Base-by-base conservation (phyloP, 2,888 invertebrate genomes). In the Leucoma salicis region DNA sequence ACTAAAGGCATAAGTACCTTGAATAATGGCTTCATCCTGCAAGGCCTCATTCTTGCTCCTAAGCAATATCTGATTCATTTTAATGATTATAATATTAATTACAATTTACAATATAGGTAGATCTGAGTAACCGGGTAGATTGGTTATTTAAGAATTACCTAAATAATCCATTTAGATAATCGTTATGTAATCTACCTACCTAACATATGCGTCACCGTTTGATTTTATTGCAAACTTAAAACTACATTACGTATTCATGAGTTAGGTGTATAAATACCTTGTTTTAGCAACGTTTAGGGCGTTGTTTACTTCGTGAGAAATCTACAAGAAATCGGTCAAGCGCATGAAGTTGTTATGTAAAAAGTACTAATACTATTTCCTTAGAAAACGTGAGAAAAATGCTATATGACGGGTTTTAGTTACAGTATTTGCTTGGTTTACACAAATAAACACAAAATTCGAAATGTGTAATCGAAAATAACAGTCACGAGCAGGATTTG, bases 161-260 rank as follows among this genome's bases (percentile, higher is more conserved):
- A 8, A 21, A 3, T 21, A 8, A 8, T 21, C 3, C 8, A 21
- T 24, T 18, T 16, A n/a, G 11, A 24, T n/a, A 38, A 21, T 14
- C 16, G 37, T 50, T 55, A 35, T 47, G 31, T 31, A 59, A 56
- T 32, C 24, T 13, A 13, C 6, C 21, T 8, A 21, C 3, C 5
- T 21, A 21, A 27, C 24, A 1, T 24, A 43, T 42, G 40, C 28
- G 60, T 59, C 60, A 59, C 4, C 44, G 39, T 32, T 43, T 39
- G 38, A 39, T 31, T 37, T 44, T 55, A 43, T 42, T 43, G 57
- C 44, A 32, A 45, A 51, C 41, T 45, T 41, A 44, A 38, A 36
- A 44, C 46, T 42, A 43, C 35, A 47, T 59, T 55, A 55, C 56
- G 51, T 33, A 55, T 29, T 46, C 47, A 40, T 40, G 42, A 27